Evolutionary conservation across 2,113 vertebrate species (phyloP), one percentile per base, ranked within the genome.

Genomic region (Salvator merianae): DNA sequence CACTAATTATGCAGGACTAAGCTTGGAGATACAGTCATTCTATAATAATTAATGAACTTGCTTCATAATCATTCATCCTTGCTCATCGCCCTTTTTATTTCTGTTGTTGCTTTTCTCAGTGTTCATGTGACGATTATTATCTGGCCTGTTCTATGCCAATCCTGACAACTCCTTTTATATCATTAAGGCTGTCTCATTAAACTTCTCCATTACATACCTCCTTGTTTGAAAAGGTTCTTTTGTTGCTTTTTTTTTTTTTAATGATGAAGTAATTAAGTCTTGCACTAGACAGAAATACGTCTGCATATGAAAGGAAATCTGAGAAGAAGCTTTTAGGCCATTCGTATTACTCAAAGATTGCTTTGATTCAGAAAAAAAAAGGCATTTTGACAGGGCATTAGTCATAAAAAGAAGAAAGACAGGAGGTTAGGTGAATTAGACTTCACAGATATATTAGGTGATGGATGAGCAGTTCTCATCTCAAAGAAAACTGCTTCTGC

Each of bases 301-400:
- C 86, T 87, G 32, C 53, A 66, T 82, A 78, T 79, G 83, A 18
- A 88, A 87, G 86, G 79, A 1, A 65, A 85, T 8, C 2, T 3
- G 80, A n/a, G 80, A 20, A 90, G 76, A 86, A 8, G 10, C 1
- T 86, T 55, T 85, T 85, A 36, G 87, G 91, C 87, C 22, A 87
- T 4, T 50, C 75, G 7, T 40, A 1, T 70, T 90, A 66, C 2
- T 68, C 16, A 84, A 79, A 90, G 85, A 87, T 20, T 0, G 0
- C 1, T 76, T 89, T 87, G 53, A 84, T 88, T 81, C 78, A 12
- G 82, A 59, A 26, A 34, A 3, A 78, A 20, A 34, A 36, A 1
- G 7, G 6, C n/a, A 81, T 80, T 90, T 88, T 91, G 84, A 82
- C 47, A 89, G 88, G 5, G 1, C 2, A 74, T 83, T 86, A 77